Base-by-base conservation (phyloP, 2,888 invertebrate genomes). In the Nomada fabriciana region DNA sequence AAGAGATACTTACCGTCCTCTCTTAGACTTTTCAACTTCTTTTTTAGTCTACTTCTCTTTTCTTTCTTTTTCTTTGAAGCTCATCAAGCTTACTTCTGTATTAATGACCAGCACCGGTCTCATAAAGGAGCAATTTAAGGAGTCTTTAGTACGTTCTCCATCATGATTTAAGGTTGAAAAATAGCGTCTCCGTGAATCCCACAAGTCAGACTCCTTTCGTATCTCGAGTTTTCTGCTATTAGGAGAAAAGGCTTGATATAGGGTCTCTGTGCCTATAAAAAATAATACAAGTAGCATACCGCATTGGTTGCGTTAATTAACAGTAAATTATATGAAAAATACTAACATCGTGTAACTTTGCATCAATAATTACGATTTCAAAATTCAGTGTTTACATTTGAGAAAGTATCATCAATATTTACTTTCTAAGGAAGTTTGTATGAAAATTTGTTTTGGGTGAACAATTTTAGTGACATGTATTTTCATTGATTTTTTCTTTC, bases 31-130 rank as follows among this genome's bases (percentile, higher is more conserved):
- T 23, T 57, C 59, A n/a, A 60, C 23, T 23, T 61, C 78, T 74
- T 61, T 76, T 53, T 61, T 59, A 25, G 72, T 71, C 36, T 36
- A 36, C 57, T 60, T 78, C 61, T 70, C 63, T 63, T 74, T 79
- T 50, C 76, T 64, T 67, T 67, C 67, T 81, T 74, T 77, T 65
- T 67, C 67, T 50, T 64, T n/a, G 68, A 73, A 80, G 73, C 87
- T 90, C 91, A 89, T 91, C 90, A 91, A 89, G 85, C 84, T 83
- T 80, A 86, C 89, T 90, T 92, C 89, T 89, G 80, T 92, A 92
- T 92, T 92, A 91, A 92, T 92, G 91, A 90, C 86, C 84, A 74
- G 86, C 84, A 84, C 82, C 85, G 84, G 76, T 80, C 79, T 79
- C 85, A 67, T 79, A 85, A 82, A 83, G 88, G 84, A 86, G 83